phyloP scores from a whole-genome alignment of 2,888 invertebrate species.

The Brenthis ino region DNA sequence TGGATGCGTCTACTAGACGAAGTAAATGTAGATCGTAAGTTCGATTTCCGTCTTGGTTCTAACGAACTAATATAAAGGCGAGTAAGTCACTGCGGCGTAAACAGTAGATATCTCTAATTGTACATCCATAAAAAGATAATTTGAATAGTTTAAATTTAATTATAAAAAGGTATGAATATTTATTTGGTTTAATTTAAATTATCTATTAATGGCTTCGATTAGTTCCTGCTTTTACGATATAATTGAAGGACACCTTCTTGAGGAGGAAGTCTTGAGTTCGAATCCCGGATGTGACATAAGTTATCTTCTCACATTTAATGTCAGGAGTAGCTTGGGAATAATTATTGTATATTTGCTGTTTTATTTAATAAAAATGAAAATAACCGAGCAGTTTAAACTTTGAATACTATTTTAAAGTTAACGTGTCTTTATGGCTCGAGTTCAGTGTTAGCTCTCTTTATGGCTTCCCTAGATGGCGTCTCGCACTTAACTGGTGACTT shows the following conservation, averaged over 20 bases:
- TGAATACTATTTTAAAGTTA: neutral
- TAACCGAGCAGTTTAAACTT: neutral
- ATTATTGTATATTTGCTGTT: neutral
- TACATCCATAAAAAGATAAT: slow-evolving; percentile 7
- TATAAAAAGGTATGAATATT: slow-evolving; percentile 11
- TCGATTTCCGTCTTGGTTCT: too few species aligned
- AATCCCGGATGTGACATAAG: too few species aligned
- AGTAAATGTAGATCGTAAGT: too few species aligned
- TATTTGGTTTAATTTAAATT: slow-evolving; percentile 14
- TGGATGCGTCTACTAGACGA: too few species aligned
- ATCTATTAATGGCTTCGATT: slow-evolving; percentile 11
- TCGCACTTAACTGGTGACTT: slow-evolving; percentile 8
- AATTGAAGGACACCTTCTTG: neutral
- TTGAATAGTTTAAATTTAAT: slow-evolving; percentile 15
- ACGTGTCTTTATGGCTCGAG: slow-evolving; percentile 3
- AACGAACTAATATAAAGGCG: too few species aligned
- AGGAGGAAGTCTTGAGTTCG: too few species aligned
- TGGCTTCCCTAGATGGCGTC: slow-evolving; percentile 11
- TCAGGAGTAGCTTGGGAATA: neutral
- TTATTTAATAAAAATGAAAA: neutral
- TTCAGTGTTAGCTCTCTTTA: neutral
- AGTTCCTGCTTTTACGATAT: slow-evolving; percentile 15
- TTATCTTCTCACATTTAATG: neutral
- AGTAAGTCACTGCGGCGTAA: neutral
- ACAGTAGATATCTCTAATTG: slow-evolving; percentile 12